A percentile compares a stretch with the other conserved stretches of the same genome.
These are phyloP conservation scores for Stictonetta naevosa DNA, from an alignment of 2,113 vertebrate species.

Conservation along the genomic window DNA sequence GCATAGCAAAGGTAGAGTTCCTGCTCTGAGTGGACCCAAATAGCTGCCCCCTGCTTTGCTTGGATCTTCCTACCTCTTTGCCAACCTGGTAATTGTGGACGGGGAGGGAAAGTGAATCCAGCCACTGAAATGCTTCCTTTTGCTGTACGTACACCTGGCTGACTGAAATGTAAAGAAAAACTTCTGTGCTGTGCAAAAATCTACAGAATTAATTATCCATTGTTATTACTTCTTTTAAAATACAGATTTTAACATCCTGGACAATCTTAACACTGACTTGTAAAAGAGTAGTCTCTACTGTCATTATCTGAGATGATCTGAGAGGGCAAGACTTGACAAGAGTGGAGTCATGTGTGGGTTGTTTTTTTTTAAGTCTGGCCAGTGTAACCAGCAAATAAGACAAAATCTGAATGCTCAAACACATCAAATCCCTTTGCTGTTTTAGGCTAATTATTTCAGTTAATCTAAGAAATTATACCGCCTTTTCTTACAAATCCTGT, in stretches of 20 bases:
- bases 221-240: background rate
- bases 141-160: background rate
- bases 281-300: background rate
- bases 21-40: too few species aligned
- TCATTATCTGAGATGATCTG: background rate
- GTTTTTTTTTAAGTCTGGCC: background rate
- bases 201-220: background rate
- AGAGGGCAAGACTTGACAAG: background rate
- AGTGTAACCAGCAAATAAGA: background rate
- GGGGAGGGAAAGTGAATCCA: background rate
- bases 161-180: background rate
- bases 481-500: background rate
- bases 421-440: background rate
- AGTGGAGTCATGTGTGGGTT: background rate
- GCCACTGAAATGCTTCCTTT: background rate
- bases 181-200: background rate
- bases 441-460: background rate
- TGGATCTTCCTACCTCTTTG: background rate
- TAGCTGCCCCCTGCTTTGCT: background rate
- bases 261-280: background rate
- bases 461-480: background rate
- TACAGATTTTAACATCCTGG: background rate
- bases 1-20: too few species aligned
- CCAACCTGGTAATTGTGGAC: accelerated
- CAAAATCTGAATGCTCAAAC: background rate